Conservation (phyloP, 92 coral and sea anemone species). For the Virgularia gustaviana region DNA sequence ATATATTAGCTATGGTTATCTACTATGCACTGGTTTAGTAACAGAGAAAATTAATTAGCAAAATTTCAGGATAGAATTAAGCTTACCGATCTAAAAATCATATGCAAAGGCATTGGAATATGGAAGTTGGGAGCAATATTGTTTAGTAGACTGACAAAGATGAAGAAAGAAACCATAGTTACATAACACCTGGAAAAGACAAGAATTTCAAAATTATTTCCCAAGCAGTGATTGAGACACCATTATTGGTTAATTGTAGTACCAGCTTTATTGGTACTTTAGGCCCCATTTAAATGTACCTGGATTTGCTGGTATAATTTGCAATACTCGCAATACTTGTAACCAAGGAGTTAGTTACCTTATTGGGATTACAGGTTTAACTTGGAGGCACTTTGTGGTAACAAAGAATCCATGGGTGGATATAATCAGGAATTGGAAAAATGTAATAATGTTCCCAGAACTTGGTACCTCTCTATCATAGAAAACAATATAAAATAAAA, state of each 20-base stretch:
- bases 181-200: constrained; percentile 59
- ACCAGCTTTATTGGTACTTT: too few relatives aligned
- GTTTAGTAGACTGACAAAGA: constrained; percentile 74
- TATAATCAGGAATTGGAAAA: constrained; percentile 84
- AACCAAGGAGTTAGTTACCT: constrained; percentile 47
- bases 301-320: too few relatives aligned
- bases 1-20: too few relatives aligned
- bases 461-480: constrained; percentile 80
- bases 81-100: constrained; percentile 96
- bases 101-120: constrained; percentile 83
- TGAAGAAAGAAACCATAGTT: constrained; percentile 77
- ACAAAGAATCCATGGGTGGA: constrained; percentile 84
- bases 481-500: background rate
- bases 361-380: constrained; percentile 76
- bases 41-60: background rate
- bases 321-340: background rate
- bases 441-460: constrained; percentile 84
- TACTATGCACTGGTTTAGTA: background rate
- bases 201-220: too few relatives aligned
- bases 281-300: too few relatives aligned
- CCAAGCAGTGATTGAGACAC: too few relatives aligned
- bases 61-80: background rate
- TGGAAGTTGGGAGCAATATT: constrained; percentile 89
- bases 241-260: too few relatives aligned
- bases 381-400: constrained; percentile 70